Evolutionary conservation across 2,888 invertebrate species (phyloP).

Genomic region (Amphipoea oculea): DNA sequence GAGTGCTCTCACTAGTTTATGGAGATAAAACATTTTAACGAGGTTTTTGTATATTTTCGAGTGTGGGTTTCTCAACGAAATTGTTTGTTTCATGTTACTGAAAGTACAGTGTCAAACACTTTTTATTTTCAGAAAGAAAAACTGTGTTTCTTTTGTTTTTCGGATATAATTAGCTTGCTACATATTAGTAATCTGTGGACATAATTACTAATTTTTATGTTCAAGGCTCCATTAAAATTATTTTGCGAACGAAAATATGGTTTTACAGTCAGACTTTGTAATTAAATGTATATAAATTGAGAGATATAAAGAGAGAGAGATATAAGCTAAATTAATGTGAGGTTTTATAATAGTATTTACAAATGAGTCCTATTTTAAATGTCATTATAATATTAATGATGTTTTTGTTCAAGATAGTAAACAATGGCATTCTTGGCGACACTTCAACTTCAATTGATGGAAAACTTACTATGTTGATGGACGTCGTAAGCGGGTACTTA

Average conservation of each 20-base stretch:
- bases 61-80: constrained; percentile 25
- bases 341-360: not conserved
- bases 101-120: constrained; percentile 26
- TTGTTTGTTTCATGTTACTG: constrained; percentile 23
- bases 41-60: constrained; percentile 51
- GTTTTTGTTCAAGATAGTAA: constrained; percentile 5
- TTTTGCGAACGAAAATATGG: not conserved
- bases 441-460: constrained; percentile 15
- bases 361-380: constrained; percentile 9
- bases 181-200: no score
- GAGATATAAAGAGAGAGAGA: not conserved
- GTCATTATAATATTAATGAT: constrained; percentile 5
- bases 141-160: not conserved
- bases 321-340: not conserved
- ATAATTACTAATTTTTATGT: not conserved
- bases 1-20: constrained; percentile 48
- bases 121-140: not conserved
- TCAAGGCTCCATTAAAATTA: not conserved
- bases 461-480: not conserved
- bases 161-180: not conserved
- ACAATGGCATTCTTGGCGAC: constrained; percentile 1
- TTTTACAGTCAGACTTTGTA: not conserved
- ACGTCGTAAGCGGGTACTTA: not conserved
- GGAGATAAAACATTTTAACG: constrained; percentile 55
- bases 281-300: not conserved